Conservation (phyloP, 2,113 vertebrate genomes). For the Otocyon megalotis region DNA sequence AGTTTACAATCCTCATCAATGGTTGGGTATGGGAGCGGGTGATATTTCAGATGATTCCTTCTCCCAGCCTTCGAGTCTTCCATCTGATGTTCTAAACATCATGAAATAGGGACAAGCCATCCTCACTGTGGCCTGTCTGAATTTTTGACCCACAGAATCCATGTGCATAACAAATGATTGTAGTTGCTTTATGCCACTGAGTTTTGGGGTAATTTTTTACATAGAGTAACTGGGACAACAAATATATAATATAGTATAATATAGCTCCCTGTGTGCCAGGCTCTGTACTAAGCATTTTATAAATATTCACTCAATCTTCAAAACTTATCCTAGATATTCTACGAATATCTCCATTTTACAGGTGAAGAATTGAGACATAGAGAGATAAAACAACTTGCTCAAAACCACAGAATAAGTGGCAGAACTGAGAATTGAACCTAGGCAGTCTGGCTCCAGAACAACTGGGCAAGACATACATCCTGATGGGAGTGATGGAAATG, state of each 20-base stretch:
- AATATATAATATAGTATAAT: too few relatives aligned
- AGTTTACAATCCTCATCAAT: neutral
- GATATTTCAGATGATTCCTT: neutral
- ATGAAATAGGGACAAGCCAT: neutral
- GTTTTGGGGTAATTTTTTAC: too few relatives aligned
- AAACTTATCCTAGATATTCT: neutral
- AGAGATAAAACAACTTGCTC: neutral
- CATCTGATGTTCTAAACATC: neutral
- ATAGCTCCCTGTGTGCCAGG: too few relatives aligned
- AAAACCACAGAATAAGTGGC: neutral
- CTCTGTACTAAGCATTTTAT: neutral
- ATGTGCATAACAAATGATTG: too few relatives aligned
- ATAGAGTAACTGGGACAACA: too few relatives aligned
- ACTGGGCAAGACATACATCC: too few relatives aligned
- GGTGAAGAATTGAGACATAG: neutral
- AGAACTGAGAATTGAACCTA: neutral
- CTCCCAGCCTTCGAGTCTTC: neutral
- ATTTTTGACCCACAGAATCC: too few relatives aligned
- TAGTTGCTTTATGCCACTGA: too few relatives aligned
- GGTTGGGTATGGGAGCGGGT: neutral
- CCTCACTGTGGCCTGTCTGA: neutral
- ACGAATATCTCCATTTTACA: neutral
- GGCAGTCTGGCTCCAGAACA: neutral
- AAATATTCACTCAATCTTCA: neutral
- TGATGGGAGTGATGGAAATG: too few relatives aligned